A percentile compares a stretch with the other conserved stretches of the same genome.
Evolutionary conservation across 2,113 vertebrate species (phyloP).

Genomic region (Notarius quadriscutis): DNA sequence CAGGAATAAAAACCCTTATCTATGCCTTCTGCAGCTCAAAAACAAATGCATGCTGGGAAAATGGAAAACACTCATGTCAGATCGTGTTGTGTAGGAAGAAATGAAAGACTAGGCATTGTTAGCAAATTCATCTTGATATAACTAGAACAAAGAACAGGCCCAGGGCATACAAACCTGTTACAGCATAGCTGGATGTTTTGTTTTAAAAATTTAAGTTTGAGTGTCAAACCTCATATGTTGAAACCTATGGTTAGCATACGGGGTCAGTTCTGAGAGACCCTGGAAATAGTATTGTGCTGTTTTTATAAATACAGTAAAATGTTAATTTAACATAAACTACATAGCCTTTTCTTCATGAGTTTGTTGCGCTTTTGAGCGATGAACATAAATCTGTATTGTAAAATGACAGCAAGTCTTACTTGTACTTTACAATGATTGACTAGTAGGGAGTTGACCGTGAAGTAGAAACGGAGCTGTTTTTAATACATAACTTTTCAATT

Average conservation of each 20-base stretch:
- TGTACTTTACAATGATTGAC: not conserved
- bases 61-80: constrained; percentile 53
- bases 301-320: not conserved
- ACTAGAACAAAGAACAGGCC: not conserved
- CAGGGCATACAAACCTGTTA: not conserved
- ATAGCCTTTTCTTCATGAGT: not conserved
- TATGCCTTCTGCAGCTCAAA: constrained; percentile 47
- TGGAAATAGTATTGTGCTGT: not conserved
- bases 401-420: not conserved
- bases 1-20: constrained; percentile 67
- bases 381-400: constrained; percentile 10
- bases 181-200: not conserved
- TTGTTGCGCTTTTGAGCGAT: not conserved
- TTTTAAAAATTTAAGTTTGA: not conserved
- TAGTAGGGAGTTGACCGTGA: not conserved
- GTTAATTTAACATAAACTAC: not conserved
- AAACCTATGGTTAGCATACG: not conserved
- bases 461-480: constrained; percentile 29
- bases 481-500: constrained; percentile 15
- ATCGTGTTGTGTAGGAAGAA: constrained; percentile 51
- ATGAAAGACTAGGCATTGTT: not conserved
- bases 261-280: not conserved
- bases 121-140: not conserved
- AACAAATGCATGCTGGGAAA: constrained; percentile 59
- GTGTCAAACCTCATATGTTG: not conserved